These are phyloP conservation scores for Fissipunctia ypsillon DNA, from an alignment of 2,888 invertebrate genomes.

Conservation along the genomic window DNA sequence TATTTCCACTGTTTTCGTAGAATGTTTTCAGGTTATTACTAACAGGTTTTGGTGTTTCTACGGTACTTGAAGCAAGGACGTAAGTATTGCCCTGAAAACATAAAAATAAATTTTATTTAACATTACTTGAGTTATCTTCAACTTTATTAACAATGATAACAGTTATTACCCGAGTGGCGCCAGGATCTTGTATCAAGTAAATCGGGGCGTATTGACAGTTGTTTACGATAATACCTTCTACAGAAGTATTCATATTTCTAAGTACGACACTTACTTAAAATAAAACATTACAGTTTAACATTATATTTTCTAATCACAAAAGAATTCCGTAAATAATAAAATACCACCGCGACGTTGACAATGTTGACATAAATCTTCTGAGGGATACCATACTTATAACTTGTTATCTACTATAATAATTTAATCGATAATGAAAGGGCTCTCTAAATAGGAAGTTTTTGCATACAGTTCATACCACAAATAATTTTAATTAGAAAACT, in stretches of 20 bases:
- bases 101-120: constrained; percentile 50
- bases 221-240: constrained; percentile 83
- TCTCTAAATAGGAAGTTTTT: neutral
- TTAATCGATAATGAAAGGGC: constrained; percentile 13
- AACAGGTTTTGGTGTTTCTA: constrained; percentile 78
- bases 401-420: neutral
- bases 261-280: constrained; percentile 64
- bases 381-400: constrained; percentile 47
- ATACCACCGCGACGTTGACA: constrained; percentile 68
- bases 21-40: constrained; percentile 87
- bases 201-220: constrained; percentile 87
- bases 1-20: constrained; percentile 88
- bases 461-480: neutral
- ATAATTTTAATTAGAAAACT: neutral
- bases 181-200: constrained; percentile 85
- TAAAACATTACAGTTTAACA: constrained; percentile 69
- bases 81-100: constrained; percentile 83
- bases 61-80: constrained; percentile 77
- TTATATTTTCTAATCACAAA: constrained; percentile 45
- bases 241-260: constrained; percentile 81
- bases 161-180: constrained; percentile 83
- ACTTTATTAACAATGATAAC: constrained; percentile 62
- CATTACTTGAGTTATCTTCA: constrained; percentile 36
- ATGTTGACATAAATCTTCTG: constrained; percentile 63
- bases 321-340: constrained; percentile 49